Percentiles rank a stretch among this genome's conserved stretches.
Conservation (phyloP, 2,888 invertebrate species). For the Leuctra nigra region DNA sequence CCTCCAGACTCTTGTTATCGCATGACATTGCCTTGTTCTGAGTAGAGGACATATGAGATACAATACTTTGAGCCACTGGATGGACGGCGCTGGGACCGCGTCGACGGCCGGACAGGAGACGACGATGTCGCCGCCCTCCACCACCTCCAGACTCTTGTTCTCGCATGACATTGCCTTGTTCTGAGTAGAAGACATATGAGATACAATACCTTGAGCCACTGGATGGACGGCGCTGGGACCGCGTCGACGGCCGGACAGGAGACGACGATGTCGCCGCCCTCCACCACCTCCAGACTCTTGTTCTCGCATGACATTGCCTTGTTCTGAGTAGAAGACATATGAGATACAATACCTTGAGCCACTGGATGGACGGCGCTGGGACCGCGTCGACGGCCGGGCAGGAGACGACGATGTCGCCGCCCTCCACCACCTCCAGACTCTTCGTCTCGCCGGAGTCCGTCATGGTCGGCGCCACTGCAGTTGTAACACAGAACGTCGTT, state of each 20-base stretch:
- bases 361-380: conserved; percentile 31
- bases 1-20: conserved; percentile 27
- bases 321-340: no score
- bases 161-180: no score
- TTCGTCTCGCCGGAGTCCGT: conserved; percentile 21
- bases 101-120: conserved; percentile 34
- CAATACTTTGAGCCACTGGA: conserved; percentile 33
- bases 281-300: conserved; percentile 29
- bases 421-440: conserved; percentile 30
- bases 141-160: conserved; percentile 28
- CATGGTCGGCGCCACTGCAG: conserved; percentile 30
- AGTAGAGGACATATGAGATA: no score
- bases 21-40: no score
- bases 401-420: conserved; percentile 31
- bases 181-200: no score
- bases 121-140: conserved; percentile 31
- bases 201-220: conserved; percentile 34
- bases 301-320: conserved; percentile 19
- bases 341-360: conserved; percentile 34
- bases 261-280: conserved; percentile 32
- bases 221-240: conserved; percentile 30
- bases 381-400: conserved; percentile 34
- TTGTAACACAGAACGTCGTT: no score
- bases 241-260: conserved; percentile 34
- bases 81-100: conserved; percentile 30